Evolutionary conservation across 1,140 invertebrate genomes (phyloP), one percentile per base, ranked within the genome.

Genomic region (Polypedilum pembai): DNA sequence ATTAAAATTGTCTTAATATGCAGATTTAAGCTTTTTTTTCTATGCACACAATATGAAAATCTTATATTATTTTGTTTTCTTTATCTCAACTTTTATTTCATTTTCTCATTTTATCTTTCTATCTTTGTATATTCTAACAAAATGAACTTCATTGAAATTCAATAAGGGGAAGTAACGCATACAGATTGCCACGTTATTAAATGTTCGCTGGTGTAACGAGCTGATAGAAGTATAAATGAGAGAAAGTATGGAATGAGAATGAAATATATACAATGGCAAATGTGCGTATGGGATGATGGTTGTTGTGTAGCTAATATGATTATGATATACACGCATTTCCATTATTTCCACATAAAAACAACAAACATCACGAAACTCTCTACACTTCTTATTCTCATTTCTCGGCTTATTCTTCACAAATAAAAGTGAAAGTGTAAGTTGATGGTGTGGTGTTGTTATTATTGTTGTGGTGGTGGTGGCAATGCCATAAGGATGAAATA

Each of bases 251-350:
- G 41, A 45, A 45, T 12, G 41, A 45, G 15, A 15, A 12, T 12
- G 10, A n/a, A 56, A 15, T 56, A 56, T n/a, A 56, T 56, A 56
- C 12, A 56, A 56, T 56, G 12, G 45, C 45, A 56, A 33, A 56
- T 56, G 45, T 15, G 45, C 4, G 45, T 56, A 56, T 12, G 12
- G n/a, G 45, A 56, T 56, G 45, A 56, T 56, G 45, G 45, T 56
- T 56, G 45, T 56, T 56, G 45, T 56, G 45, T 56, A 69, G 65
- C 65, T 69, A 69, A 69, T 69, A 69, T 69, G 65, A 69, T 69
- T 69, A 69, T 69, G 65, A 69, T 69, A 56, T 56, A 69, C 65
- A 69, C 65, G 65, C 65, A 69, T 69, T 69, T 69, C 65, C 65
- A 69, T 69, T 69, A 69, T 20, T 18, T 18, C 8, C 65, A 69